Conservation (phyloP, 2,888 invertebrate genomes). For the Brachynemurus nebulosus region DNA sequence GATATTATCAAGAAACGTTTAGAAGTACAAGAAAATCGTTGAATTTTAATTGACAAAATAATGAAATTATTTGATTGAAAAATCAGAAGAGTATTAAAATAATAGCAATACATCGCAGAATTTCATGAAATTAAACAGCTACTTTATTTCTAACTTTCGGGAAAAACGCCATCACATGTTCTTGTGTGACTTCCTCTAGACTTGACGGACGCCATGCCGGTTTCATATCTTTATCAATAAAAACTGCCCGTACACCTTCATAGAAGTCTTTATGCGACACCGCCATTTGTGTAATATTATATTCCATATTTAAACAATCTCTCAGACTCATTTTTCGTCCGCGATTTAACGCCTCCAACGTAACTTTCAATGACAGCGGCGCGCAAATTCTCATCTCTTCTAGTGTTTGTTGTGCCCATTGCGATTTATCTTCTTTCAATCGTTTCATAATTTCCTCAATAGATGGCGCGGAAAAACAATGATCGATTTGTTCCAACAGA, state of each 20-base stretch:
- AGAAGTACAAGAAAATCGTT: too few species aligned
- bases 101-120: not conserved
- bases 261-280: slow-evolving; percentile 56
- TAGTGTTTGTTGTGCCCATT: slow-evolving; percentile 58
- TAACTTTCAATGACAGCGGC: slow-evolving; percentile 75
- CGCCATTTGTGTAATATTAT: slow-evolving; percentile 48
- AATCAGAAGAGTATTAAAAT: not conserved
- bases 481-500: slow-evolving; percentile 54
- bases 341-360: slow-evolving; percentile 54
- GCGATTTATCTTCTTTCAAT: slow-evolving; percentile 54
- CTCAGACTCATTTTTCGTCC: slow-evolving; percentile 55
- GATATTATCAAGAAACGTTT: too few species aligned
- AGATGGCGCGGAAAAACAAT: slow-evolving; percentile 51
- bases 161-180: slow-evolving; percentile 59
- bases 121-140: not conserved
- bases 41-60: too few species aligned
- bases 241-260: slow-evolving; percentile 65
- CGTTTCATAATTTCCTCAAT: slow-evolving; percentile 61
- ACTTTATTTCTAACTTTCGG: slow-evolving; percentile 38
- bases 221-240: slow-evolving; percentile 78
- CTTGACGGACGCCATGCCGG: slow-evolving; percentile 72
- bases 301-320: slow-evolving; percentile 76
- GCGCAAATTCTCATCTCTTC: slow-evolving; percentile 59
- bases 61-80: not conserved
- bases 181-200: slow-evolving; percentile 57